These are phyloP conservation scores for Vulpes ferrilata DNA, from an alignment of 2,113 vertebrate genomes.

Conservation along the genomic window DNA sequence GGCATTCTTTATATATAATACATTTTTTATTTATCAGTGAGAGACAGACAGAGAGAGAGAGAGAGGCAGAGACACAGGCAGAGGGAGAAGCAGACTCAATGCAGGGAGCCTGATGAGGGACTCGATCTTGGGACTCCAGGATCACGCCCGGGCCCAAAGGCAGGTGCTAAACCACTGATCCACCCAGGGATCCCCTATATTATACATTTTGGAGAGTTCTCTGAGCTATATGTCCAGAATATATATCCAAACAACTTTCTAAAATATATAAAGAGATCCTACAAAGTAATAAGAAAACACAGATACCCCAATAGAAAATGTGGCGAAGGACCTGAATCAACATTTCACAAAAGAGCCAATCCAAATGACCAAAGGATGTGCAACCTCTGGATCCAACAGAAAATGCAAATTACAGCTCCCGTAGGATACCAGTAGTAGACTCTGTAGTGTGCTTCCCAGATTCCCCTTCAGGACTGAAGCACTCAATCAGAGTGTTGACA, in stretches of 20 bases:
- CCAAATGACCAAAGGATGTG: neutral
- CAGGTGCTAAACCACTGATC: too few relatives aligned
- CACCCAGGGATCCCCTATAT: neutral
- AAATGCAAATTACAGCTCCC: neutral
- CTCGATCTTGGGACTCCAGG: too few relatives aligned
- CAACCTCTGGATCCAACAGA: neutral
- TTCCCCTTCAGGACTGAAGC: neutral
- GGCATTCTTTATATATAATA: neutral
- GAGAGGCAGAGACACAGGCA: too few relatives aligned
- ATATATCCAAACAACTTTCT: neutral
- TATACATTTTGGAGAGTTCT: neutral
- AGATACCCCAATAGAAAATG: neutral
- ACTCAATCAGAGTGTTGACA: neutral
- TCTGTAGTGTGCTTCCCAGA: neutral
- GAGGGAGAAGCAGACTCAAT: too few relatives aligned
- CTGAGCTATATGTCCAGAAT: neutral
- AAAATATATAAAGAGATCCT: constrained; percentile 5
- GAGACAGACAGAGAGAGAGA: too few relatives aligned
- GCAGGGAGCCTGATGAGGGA: too few relatives aligned
- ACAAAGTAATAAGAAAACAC: neutral
- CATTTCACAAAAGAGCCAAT: neutral
- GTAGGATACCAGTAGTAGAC: neutral
- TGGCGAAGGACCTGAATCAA: neutral
- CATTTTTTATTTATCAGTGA: neutral
- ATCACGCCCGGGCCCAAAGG: too few relatives aligned